Conservation (phyloP, 2,113 vertebrate species). For the Istiophorus platypterus region DNA sequence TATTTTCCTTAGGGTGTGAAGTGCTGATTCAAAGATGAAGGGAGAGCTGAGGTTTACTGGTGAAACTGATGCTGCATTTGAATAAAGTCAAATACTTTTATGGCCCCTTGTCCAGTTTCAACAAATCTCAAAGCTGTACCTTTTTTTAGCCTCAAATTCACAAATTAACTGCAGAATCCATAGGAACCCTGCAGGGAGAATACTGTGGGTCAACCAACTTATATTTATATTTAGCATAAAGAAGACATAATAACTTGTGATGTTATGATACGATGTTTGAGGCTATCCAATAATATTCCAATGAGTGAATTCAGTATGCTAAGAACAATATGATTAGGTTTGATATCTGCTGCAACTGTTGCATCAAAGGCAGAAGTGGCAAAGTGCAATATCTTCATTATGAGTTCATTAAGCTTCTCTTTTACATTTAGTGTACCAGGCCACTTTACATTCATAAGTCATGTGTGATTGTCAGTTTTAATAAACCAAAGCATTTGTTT, state of each 20-base stretch:
- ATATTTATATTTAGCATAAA: not conserved
- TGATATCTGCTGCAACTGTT: not conserved
- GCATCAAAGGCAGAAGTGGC: not conserved
- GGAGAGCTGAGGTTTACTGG: slow-evolving; percentile 6
- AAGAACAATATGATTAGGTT: slow-evolving; percentile 21
- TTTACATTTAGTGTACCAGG: not conserved
- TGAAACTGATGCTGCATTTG: slow-evolving; percentile 27
- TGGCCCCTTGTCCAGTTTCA: not conserved
- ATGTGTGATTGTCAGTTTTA: slow-evolving; percentile 27
- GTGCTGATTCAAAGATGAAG: slow-evolving; percentile 8
- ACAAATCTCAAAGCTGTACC: not conserved
- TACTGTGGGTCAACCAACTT: not conserved
- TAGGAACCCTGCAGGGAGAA: slow-evolving; percentile 8
- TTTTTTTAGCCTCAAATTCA: slow-evolving; percentile 22
- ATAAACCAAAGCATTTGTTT: slow-evolving; percentile 21
- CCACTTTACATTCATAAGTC: slow-evolving; percentile 15
- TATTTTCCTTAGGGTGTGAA: slow-evolving; percentile 1
- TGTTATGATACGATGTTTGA: too few relatives aligned
- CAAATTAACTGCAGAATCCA: not conserved
- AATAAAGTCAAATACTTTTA: slow-evolving; percentile 20
- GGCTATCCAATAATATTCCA: slow-evolving; percentile 5
- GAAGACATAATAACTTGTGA: slow-evolving; percentile 1
- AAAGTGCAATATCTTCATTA: slow-evolving; percentile 13
- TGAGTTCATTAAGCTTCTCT: slow-evolving; percentile 12
- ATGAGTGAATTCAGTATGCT: slow-evolving; percentile 13